Base-by-base conservation (phyloP, 1,140 invertebrate species). In the Pollicipes pollicipes region DNA sequence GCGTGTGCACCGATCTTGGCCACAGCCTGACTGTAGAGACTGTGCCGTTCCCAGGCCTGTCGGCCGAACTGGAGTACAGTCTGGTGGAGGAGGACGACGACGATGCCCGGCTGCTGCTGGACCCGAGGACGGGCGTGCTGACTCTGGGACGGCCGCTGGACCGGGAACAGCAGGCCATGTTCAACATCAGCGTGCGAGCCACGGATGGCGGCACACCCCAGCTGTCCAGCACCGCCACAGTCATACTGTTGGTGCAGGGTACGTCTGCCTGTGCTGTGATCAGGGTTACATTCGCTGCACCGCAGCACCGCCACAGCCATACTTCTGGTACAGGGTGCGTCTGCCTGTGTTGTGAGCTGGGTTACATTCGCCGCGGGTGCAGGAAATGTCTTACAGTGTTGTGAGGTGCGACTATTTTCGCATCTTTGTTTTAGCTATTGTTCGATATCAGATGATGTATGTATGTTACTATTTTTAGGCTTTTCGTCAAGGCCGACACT, bases 131-230 rank as follows among this genome's bases (percentile, higher is more conserved):
- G 77, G 92, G 93, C 66, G 90, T 95, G 71, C 82, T 95, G 10
- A 91, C 88, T 4, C 80, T 95, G 29, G 86, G 85, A 68, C 90
- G 90, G 74, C 82, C 86, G 30, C 79, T 96, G 24, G 95, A 97
- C 80, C 83, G 94, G 66, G 95, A 98, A 83, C 86, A 86, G 3
- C 84, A 86, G 75, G 87, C 89, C 0, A 84, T 88, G 77, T 96
- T 95, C 78, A 91, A 91, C 76, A 80, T 97, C 3, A 87, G 87
- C 0, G 70, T 78, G 26, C 73, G 72, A 75, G 93, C 91, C 0
- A 78, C 84, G 17, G 93, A 96, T 81, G 85, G 85, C 71, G 91
- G 91, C 0, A 83, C 80, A 0, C 90, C 90, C 0, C 85, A 84
- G 69, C 75, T 90, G 30, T 85, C 83, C 17, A 83, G 83, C 31